Evolutionary conservation across 2,888 invertebrate species (phyloP).

Genomic region (Osmoderma eremita): DNA sequence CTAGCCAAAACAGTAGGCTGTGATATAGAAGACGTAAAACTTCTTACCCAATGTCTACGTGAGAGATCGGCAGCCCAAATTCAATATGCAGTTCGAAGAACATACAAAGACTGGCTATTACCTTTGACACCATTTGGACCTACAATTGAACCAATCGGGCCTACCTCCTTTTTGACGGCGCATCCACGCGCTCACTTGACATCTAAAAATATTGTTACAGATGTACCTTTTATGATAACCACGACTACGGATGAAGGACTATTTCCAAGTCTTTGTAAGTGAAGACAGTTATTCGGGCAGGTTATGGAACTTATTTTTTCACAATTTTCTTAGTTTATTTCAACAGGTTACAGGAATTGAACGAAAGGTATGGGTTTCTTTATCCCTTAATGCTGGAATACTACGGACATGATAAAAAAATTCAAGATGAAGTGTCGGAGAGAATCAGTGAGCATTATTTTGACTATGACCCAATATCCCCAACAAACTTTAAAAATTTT

Average conservation of each 20-base stretch:
- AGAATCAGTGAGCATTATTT: slow-evolving; percentile 70
- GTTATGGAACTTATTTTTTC: not conserved
- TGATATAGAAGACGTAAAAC: slow-evolving; percentile 65
- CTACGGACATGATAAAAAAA: slow-evolving; percentile 59
- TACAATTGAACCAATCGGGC: slow-evolving; percentile 66
- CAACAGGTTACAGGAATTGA: slow-evolving; percentile 61
- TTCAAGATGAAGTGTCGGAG: slow-evolving; percentile 61
- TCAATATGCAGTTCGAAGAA: slow-evolving; percentile 61
- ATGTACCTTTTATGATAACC: slow-evolving; percentile 74
- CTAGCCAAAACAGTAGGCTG: slow-evolving; percentile 72
- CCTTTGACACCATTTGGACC: slow-evolving; percentile 77
- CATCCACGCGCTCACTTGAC: slow-evolving; percentile 70
- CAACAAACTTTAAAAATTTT: slow-evolving; percentile 43
- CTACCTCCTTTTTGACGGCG: slow-evolving; percentile 67
- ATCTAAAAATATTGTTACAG: slow-evolving; percentile 67
- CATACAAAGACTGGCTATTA: slow-evolving; percentile 51
- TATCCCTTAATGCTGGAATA: slow-evolving; percentile 72
- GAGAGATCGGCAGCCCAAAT: slow-evolving; percentile 68
- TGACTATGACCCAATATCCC: slow-evolving; percentile 62
- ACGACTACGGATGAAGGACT: slow-evolving; percentile 76
- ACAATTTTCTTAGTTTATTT: slow-evolving; percentile 45
- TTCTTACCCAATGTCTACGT: slow-evolving; percentile 71
- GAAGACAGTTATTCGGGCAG: not conserved
- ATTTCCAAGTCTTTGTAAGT: slow-evolving; percentile 73
- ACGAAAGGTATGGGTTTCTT: slow-evolving; percentile 69